Conservation (phyloP, 2,888 invertebrate species). For the Oscheius sp. region DNA sequence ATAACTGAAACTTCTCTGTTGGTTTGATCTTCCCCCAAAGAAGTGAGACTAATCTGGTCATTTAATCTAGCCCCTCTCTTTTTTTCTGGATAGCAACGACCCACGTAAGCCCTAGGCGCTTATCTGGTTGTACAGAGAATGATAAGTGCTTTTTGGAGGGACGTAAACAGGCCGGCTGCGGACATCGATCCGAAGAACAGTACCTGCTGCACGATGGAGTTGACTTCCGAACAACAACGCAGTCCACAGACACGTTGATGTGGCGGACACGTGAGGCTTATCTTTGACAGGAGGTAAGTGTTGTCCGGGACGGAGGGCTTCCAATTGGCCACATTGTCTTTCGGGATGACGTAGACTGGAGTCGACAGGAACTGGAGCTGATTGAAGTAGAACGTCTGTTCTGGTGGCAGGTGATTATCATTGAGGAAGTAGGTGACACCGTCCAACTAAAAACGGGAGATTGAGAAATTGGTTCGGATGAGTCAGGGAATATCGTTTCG, state of each 20-base stretch:
- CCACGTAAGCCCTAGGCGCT: constrained; percentile 25
- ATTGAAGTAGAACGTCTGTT: constrained; percentile 39
- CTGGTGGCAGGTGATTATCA: constrained; percentile 32
- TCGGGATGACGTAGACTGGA: constrained; percentile 18
- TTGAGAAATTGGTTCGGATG: not conserved
- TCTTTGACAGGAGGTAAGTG: constrained; percentile 32
- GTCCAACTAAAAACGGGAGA: constrained; percentile 20
- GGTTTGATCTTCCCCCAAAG: not conserved
- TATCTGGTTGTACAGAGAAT: constrained; percentile 17
- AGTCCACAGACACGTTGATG: constrained; percentile 34
- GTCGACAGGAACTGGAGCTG: constrained; percentile 27
- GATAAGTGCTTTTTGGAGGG: constrained; percentile 23
- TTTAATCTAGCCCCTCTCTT: not conserved
- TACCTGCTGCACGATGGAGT: constrained; percentile 25
- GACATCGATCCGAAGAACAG: not conserved
- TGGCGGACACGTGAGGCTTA: constrained; percentile 29
- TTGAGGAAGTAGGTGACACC: constrained; percentile 35
- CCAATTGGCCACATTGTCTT: constrained; percentile 4
- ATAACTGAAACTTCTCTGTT: constrained; percentile 14
- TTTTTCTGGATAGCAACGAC: constrained; percentile 1
- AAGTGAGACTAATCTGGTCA: not conserved
- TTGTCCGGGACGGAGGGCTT: constrained; percentile 24
- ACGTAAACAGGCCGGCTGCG: constrained; percentile 26
- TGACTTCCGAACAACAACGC: constrained; percentile 27
- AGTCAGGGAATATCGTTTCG: not conserved